phyloP scores from a whole-genome alignment of 2,797 vertebrate genomes.

The Synaphobranchus kaupii region DNA sequence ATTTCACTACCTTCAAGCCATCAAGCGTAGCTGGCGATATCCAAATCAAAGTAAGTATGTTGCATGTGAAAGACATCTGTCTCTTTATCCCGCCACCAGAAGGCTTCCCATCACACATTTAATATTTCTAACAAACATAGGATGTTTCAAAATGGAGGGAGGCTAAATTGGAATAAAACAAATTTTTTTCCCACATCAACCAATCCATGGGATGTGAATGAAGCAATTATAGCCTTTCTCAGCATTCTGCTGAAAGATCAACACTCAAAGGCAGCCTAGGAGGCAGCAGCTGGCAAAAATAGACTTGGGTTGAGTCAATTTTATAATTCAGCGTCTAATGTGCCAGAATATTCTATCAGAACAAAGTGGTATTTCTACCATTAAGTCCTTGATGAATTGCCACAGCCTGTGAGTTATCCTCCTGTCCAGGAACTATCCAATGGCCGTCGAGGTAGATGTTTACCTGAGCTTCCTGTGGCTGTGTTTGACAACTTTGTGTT shows the following conservation, averaged over 20 bases:
- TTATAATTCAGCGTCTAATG: neutral
- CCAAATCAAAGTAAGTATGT: neutral
- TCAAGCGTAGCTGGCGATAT: neutral
- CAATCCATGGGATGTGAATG: neutral
- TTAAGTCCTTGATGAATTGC: neutral
- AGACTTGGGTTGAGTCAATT: neutral
- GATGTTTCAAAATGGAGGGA: neutral
- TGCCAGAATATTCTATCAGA: neutral
- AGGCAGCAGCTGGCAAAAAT: constrained; percentile 5
- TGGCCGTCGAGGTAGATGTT: neutral
- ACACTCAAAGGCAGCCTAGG: neutral
- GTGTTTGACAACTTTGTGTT: neutral
- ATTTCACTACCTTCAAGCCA: neutral
- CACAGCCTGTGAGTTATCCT: neutral
- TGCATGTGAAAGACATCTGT: neutral
- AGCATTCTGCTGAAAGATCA: constrained; percentile 1
- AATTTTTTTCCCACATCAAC: neutral
- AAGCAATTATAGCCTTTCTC: neutral
- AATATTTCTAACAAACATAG: neutral
- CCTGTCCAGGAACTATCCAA: neutral
- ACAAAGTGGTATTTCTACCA: neutral
- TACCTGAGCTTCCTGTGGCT: neutral
- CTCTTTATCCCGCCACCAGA: neutral
- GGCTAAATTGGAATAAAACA: constrained; percentile 13
- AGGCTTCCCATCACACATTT: neutral